Base-by-base conservation (phyloP, 2,888 invertebrate genomes). In the Tiliacea aurago region DNA sequence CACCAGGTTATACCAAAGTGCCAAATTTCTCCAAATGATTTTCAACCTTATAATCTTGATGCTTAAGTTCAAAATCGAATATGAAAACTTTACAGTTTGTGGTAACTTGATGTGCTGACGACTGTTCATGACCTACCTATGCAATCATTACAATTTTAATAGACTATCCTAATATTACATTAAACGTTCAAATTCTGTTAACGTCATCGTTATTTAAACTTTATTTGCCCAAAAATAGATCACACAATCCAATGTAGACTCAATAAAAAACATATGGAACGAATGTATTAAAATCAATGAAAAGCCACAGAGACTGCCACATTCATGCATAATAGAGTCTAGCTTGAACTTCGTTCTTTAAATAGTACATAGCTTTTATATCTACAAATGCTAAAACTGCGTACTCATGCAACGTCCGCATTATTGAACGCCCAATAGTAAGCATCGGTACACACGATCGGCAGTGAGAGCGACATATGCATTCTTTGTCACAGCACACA, bases 371-470 rank as follows among this genome's bases (percentile, higher is more conserved):
- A 58, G 41, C 20, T 63, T 11, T 33, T 47, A 59, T 81, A 81
- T 73, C 76, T 81, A 80, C 43, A 71, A 61, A 63, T n/a, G 37
- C 63, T 68, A 68, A 68, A 79, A 84, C 67, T 83, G 87, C 86
- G 64, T 66, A 84, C 84, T 95, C 95, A 96, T 89, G 90, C 92
- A 83, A 93, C 94, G 93, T 94, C 81, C 76, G 91, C 94, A 89
- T 75, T 89, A 88, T 92, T 89, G 84, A 82, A 56, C 90, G 89
- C 84, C 96, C 96, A 95, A 95, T 96, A 81, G 93, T 88, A 89
- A 90, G 85, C 84, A 86, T 84, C 72, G 68, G 87, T 67, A 73
- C 80, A 86, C 84, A 82, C 86, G 77, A 49, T 67, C 75, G 69
- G 77, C 76, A 75, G 68, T 66, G 70, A 77, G 72, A 70, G 85